Evolutionary conservation across 2,797 vertebrate genomes (phyloP), one percentile per base, ranked within the genome.

Genomic region (Pipistrellus kuhlii): DNA sequence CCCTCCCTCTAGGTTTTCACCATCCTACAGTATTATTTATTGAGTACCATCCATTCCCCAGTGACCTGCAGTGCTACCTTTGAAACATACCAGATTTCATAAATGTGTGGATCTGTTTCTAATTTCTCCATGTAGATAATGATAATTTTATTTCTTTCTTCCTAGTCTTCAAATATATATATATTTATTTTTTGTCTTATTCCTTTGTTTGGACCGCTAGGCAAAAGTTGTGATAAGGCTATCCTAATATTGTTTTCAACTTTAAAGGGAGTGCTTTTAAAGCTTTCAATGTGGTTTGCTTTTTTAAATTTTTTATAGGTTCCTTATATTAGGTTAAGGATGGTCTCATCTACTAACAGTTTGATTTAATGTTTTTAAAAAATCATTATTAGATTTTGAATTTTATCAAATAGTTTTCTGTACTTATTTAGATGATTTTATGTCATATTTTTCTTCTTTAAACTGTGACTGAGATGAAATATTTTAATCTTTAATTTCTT

Each of bases 401-500:
- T 78, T 94, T 92, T 89, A 80, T 86, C 30, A 66, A 48, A 38
- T 85, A 12, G 2, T 87, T 92, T 90, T 81, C 55, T 87, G 1
- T 69, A 94, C 25, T 57, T 85, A 41, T 66, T 94, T 93, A 93
- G 51, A 73, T 66, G 64, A 77, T 85, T 95, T 93, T 95, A 8
- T 20, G 6, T 81, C 44, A 18, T 35, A 41, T 59, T 82, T 85
- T 85, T 72, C 53, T 77, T 78, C 4, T 91, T 95, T 89, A 75
- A 88, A 57, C 14, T 84, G 10, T 73, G 73, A 82, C 64, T 72
- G 46, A 86, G 38, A n/a, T 84, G 66, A 93, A 92, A 55, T 94
- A 90, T 35, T 62, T 94, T 85, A 59, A 66, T 93, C 18, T 93
- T 94, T 88, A 25, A 89, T 94, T 95, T 90, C 35, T 73, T 87